These are phyloP conservation scores for Drosophila cardini DNA, from an alignment of 1,140 invertebrate species.

Conservation along the genomic window DNA sequence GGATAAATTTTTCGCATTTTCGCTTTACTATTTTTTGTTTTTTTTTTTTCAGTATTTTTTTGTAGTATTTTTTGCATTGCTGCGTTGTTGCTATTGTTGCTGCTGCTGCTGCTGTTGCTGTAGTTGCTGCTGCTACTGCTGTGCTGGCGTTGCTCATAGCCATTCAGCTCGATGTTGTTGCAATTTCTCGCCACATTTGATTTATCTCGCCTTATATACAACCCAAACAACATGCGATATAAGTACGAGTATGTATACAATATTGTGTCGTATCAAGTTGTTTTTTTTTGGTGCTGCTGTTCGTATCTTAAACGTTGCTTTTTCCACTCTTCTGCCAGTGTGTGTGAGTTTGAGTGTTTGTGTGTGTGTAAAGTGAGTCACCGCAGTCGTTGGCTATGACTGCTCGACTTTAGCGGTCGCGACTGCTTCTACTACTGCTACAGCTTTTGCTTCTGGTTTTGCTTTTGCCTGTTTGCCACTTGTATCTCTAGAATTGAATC, in stretches of 20 bases:
- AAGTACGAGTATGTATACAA: conserved; percentile 42
- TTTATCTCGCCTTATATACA: conserved; percentile 80
- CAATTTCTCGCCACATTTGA: conserved; percentile 83
- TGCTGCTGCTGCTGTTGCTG: conserved; percentile 12
- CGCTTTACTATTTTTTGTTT: conserved; percentile 57
- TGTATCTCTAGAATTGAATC: conserved; percentile 80
- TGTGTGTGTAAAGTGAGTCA: conserved; percentile 68
- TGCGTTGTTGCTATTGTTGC: conserved; percentile 35
- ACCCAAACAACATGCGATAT: conserved; percentile 44
- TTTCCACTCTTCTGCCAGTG: conserved; percentile 40
- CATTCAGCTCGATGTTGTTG: conserved; percentile 60
- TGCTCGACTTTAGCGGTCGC: conserved; percentile 49
- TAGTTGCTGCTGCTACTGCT: conserved; percentile 21
- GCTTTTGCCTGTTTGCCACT: conserved; percentile 71
- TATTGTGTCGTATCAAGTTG: conserved; percentile 68
- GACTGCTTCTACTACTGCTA: conserved; percentile 14
- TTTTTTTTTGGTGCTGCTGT: conserved; percentile 41
- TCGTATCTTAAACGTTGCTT: conserved; percentile 38
- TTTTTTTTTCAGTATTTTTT: conserved; percentile 1
- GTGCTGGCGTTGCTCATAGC: conserved; percentile 39
- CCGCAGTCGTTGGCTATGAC: conserved; percentile 56
- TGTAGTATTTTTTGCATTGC: conserved; percentile 30
- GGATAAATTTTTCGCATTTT: conserved; percentile 84
- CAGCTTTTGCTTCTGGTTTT: conserved; percentile 36
- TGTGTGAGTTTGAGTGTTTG: conserved; percentile 38